A percentile compares a stretch with the other conserved stretches of the same genome.
Evolutionary conservation across 92 coral and sea anemone species (phyloP).

Genomic region (Paramuricea clavata): DNA sequence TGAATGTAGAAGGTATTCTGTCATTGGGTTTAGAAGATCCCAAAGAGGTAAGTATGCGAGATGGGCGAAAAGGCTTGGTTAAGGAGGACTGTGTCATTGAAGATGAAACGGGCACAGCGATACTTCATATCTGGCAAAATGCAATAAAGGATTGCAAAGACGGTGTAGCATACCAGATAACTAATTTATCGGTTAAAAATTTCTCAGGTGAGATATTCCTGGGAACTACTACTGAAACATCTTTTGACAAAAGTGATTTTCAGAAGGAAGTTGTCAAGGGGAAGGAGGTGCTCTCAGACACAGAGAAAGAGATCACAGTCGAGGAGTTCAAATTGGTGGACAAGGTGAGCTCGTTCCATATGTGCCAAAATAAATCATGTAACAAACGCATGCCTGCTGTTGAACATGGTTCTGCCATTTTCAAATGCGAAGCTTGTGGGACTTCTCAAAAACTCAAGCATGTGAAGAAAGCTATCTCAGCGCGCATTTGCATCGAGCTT

Average conservation of each 20-base stretch:
- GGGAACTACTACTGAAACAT: background rate
- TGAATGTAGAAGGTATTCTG: constrained; percentile 35
- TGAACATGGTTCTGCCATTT: constrained; percentile 28
- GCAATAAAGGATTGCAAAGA: constrained; percentile 26
- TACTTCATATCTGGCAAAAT: constrained; percentile 65
- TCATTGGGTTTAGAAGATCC: constrained; percentile 49
- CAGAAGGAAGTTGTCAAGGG: background rate
- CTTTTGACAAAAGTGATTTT: background rate
- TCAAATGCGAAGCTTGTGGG: constrained; percentile 67
- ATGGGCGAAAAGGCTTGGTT: constrained; percentile 52
- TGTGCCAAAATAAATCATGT: constrained; percentile 55
- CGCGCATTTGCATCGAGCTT: constrained; percentile 52
- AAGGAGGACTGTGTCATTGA: constrained; percentile 68
- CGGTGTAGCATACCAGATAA: constrained; percentile 48
- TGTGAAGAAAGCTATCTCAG: constrained; percentile 61
- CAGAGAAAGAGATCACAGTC: constrained; percentile 15
- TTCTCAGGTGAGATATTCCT: constrained; percentile 61
- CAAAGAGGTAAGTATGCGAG: constrained; percentile 60
- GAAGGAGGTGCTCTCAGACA: background rate
- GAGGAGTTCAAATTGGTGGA: constrained; percentile 61
- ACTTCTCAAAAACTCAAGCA: constrained; percentile 57
- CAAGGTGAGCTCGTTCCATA: constrained; percentile 42
- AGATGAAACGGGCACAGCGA: constrained; percentile 49
- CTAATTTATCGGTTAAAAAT: constrained; percentile 54
- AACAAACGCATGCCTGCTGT: constrained; percentile 54